Percentiles rank a stretch among this genome's conserved stretches.
These are phyloP conservation scores for Agrilus planipennis DNA, from an alignment of 1,140 invertebrate species.

Conservation along the genomic window DNA sequence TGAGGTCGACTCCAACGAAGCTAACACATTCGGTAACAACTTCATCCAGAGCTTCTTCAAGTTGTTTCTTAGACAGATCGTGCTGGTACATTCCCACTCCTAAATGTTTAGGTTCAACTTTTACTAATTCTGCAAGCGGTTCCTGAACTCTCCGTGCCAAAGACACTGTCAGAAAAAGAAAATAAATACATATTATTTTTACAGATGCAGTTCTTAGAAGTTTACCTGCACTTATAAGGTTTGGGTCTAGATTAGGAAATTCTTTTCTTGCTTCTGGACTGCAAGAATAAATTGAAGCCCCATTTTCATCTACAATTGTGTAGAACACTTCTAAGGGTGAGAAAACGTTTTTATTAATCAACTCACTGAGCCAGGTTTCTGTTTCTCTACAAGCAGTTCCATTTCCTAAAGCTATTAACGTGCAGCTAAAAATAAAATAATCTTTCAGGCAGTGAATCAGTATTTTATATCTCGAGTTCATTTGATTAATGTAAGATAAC, in stretches of 20 bases:
- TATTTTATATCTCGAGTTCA: neutral
- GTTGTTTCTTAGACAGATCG: conserved; percentile 65
- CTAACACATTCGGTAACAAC: conserved; percentile 74
- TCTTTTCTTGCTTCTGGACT: conserved; percentile 72
- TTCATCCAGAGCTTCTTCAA: conserved; percentile 61
- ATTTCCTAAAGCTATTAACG: conserved; percentile 74
- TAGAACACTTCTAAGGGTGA: conserved; percentile 47
- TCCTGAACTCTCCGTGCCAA: conserved; percentile 79
- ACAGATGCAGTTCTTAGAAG: neutral
- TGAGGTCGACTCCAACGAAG: conserved; percentile 84
- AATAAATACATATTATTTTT: conserved; percentile 3
- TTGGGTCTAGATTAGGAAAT: conserved; percentile 68
- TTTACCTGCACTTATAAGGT: conserved; percentile 63
- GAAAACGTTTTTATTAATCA: conserved; percentile 47
- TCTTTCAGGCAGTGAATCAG: neutral
- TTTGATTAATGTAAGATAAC: too few relatives aligned
- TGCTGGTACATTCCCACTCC: conserved; percentile 91
- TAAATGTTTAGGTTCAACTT: conserved; percentile 83
- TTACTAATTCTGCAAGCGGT: conserved; percentile 80
- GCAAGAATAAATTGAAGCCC: conserved; percentile 83
- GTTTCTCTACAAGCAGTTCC: conserved; percentile 80
- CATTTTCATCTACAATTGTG: conserved; percentile 79
- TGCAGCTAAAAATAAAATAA: conserved; percentile 40
- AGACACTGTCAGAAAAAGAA: conserved; percentile 46
- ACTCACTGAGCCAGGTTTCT: conserved; percentile 56